Evolutionary conservation across 2,113 vertebrate species (phyloP).

Genomic region (Myrmophylax atrothorax): DNA sequence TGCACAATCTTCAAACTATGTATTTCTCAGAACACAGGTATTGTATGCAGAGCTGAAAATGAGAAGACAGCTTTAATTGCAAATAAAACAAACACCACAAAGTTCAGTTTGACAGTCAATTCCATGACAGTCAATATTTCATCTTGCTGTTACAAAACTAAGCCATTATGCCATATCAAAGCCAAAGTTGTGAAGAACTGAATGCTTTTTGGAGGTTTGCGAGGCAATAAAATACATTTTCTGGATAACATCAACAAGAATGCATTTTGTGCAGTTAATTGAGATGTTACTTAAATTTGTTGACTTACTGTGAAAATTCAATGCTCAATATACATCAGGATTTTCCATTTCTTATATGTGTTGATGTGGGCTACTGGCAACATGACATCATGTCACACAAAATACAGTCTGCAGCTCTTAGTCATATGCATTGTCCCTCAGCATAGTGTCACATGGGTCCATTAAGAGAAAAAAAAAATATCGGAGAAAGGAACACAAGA

Average conservation of each 20-base stretch:
- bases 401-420: neutral
- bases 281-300: neutral
- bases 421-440: neutral
- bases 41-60: neutral
- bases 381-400: neutral
- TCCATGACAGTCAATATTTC: neutral
- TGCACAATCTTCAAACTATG: neutral
- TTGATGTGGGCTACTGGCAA: neutral
- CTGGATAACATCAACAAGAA: neutral
- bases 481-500: neutral
- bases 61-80: neutral
- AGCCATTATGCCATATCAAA: neutral
- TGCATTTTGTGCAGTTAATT: neutral
- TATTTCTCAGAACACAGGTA: neutral
- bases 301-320: constrained; percentile 2
- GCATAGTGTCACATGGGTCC: neutral
- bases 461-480: neutral
- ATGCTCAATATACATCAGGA: neutral
- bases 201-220: neutral
- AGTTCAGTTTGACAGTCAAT: neutral
- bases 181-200: neutral
- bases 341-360: neutral
- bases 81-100: neutral
- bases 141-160: neutral
- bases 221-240: neutral